Evolutionary conservation across 92 coral and sea anemone species (phyloP), one percentile per base, ranked within the genome.

Genomic region (Muricea muricata): DNA sequence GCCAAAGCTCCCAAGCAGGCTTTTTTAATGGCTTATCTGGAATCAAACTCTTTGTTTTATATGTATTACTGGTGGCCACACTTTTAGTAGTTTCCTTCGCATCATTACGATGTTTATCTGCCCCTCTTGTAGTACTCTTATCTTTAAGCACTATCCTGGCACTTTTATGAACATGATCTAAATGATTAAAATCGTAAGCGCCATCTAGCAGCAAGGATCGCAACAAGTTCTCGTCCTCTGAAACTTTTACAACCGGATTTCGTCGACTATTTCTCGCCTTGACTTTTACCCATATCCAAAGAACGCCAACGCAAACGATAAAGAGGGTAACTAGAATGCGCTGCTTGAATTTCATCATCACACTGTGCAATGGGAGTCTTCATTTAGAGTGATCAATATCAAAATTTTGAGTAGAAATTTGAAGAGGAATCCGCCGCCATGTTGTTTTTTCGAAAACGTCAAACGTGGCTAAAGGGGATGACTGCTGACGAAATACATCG

Each of bases 301-400:
- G 98, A 11, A 88, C 60, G 15, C 89, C 30, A 11, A 93, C 66
- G 35, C 86, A 45, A 24, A 90, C 41, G 24, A 93, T 28, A 50
- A 91, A 93, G 0, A 78, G 45, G 20, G 88, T 76, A 85, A 91
- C 84, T 7, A 89, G 75, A 31, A 90, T 66, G 25, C 98, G 93
- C 29, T 93, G 94, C 73, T 93, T 95, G 42, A 95, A 86, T 86
- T 95, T 95, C 98, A 95, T 95, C 26, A 80, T 90, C 13, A 45
- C 61, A 24, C 0, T 29, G 8, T 10, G 0, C 0, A 28, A 50
- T 3, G 30, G 23, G 48, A 25, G 55, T 15, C 11, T 24, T 28
- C 80, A 74, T 74, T 74, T 15, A 48, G 34, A n/a, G n/a, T n/a
- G n/a, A n/a, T n/a, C n/a, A n/a, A n/a, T n/a, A n/a, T n/a, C n/a